Conservation (phyloP, 2,113 vertebrate genomes). For the Brevimyrus niger region DNA sequence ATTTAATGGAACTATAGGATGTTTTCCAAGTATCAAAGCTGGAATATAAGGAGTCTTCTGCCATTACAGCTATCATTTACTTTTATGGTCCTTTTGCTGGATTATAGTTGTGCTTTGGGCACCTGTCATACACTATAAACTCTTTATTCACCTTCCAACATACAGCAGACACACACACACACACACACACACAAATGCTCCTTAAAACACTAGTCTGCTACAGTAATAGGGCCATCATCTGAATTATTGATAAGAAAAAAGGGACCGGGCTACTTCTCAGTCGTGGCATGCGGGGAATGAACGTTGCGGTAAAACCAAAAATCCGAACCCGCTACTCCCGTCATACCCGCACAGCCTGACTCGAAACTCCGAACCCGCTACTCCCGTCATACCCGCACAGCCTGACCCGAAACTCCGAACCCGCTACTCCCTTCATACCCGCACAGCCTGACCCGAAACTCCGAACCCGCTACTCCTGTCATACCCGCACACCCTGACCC, state of each 20-base stretch:
- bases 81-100: background rate
- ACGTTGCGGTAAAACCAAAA: background rate
- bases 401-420: background rate
- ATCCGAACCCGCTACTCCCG: background rate
- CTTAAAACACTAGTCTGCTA: background rate
- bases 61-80: background rate
- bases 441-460: background rate
- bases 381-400: background rate
- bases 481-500: background rate
- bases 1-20: background rate
- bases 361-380: background rate
- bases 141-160: background rate
- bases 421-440: background rate
- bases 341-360: background rate
- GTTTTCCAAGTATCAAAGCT: background rate
- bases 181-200: background rate
- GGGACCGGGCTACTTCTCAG: background rate
- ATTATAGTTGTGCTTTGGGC: background rate
- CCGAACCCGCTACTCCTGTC: background rate
- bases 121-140: background rate
- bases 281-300: background rate
- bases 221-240: background rate
- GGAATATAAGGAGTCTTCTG: background rate
- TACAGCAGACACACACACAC: background rate
- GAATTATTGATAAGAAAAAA: background rate